Percentiles rank a stretch among this genome's conserved stretches.
Conservation (phyloP, 2,113 vertebrate genomes). For the Hypanus sabinus region DNA sequence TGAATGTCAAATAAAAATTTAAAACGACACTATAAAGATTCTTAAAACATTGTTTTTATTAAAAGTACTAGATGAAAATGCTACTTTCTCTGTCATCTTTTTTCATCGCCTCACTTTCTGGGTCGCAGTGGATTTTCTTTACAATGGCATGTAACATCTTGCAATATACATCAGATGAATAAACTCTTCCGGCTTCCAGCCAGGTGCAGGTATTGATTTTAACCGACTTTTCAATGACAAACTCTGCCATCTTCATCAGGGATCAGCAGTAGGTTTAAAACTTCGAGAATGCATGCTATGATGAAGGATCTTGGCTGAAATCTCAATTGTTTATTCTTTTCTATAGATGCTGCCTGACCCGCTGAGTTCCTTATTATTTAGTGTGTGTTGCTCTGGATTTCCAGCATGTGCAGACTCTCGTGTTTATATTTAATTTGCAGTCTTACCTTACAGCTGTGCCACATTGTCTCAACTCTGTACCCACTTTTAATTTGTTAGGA, state of each 20-base stretch:
- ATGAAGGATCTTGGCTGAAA: no score
- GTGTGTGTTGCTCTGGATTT: no score
- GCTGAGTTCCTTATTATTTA: no score
- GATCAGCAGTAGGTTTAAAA: not conserved
- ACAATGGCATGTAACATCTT: not conserved
- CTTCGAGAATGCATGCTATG: not conserved
- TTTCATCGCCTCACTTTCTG: not conserved
- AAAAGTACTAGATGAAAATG: not conserved
- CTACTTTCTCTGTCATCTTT: not conserved
- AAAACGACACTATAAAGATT: not conserved
- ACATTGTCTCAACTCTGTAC: not conserved
- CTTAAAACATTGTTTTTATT: not conserved
- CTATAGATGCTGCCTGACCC: no score
- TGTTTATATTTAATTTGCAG: not conserved
- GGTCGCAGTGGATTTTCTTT: not conserved
- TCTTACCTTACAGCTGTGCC: not conserved
- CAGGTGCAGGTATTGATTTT: no score
- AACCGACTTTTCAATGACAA: no score
- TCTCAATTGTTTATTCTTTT: no score
- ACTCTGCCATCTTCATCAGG: no score
- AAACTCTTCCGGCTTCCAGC: no score
- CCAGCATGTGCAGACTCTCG: no score
- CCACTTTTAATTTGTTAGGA: not conserved
- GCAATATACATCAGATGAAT: not conserved
- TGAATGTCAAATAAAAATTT: constrained; percentile 6